phyloP scores from a whole-genome alignment of 2,888 invertebrate genomes.

The Oscheius sp. region DNA sequence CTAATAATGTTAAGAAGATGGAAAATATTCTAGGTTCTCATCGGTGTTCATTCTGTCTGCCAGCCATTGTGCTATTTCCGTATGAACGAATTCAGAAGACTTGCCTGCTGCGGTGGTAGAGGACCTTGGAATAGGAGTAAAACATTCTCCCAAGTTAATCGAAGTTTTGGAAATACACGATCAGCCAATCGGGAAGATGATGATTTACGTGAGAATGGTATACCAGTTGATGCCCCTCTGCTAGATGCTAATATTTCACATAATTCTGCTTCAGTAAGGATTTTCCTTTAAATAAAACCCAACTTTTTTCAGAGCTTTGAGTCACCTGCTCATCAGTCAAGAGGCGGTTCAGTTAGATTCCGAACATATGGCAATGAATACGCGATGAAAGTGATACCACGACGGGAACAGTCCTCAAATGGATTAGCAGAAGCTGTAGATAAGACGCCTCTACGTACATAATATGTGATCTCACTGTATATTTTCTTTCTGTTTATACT shows the following conservation, averaged over 20 bases:
- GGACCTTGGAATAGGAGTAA: constrained; percentile 62
- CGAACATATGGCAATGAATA: constrained; percentile 56
- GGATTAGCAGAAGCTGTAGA: too few relatives aligned
- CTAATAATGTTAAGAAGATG: background rate
- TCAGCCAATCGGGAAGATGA: constrained; percentile 50
- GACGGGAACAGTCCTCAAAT: background rate
- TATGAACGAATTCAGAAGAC: constrained; percentile 72
- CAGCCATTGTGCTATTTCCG: constrained; percentile 72
- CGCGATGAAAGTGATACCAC: constrained; percentile 25
- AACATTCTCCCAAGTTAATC: constrained; percentile 66
- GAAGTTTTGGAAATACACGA: constrained; percentile 62
- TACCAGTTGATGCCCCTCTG: constrained; percentile 5
- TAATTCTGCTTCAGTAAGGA: background rate
- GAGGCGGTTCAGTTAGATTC: constrained; percentile 60
- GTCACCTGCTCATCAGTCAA: constrained; percentile 36
- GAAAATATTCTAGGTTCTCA: constrained; percentile 62
- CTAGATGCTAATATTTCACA: constrained; percentile 19
- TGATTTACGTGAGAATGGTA: constrained; percentile 27
- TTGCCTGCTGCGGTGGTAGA: constrained; percentile 66
- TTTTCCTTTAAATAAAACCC: background rate
- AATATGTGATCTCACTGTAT: constrained; percentile 5
- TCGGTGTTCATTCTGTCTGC: constrained; percentile 72
- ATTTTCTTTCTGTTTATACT: background rate
- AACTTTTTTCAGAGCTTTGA: constrained; percentile 16
- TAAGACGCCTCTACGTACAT: too few relatives aligned